Conservation (phyloP, 2,113 vertebrate species). For the Naja naja region DNA sequence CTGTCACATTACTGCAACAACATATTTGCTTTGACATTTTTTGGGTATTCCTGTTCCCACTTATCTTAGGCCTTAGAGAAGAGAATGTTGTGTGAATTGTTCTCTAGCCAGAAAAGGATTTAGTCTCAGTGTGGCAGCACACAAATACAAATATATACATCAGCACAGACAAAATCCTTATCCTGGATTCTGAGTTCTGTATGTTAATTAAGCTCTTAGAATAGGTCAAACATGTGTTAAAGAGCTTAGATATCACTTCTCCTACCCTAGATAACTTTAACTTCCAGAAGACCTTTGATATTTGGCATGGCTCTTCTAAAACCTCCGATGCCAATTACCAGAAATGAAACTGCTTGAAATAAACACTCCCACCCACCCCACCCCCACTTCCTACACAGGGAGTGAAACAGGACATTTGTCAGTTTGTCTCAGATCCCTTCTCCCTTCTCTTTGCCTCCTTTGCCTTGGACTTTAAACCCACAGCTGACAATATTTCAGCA, state of each 20-base stretch:
- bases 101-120: background rate
- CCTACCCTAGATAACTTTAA: background rate
- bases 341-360: constrained; percentile 50
- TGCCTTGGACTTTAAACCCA: background rate
- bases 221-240: background rate
- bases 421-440: background rate
- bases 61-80: background rate
- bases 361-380: background rate
- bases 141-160: constrained; percentile 3
- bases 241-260: background rate
- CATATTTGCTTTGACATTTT: no score
- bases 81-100: accelerated
- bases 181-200: background rate
- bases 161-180: background rate
- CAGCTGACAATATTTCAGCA: constrained; percentile 37
- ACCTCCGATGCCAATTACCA: constrained; percentile 57
- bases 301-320: constrained; percentile 26
- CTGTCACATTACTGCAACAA: background rate
- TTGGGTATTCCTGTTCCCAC: background rate
- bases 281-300: constrained; percentile 1
- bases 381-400: background rate
- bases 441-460: background rate
- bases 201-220: background rate
- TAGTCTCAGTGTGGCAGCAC: background rate
- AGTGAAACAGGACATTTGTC: background rate